A percentile compares a stretch with the other conserved stretches of the same genome.
Evolutionary conservation across 2,113 vertebrate species (phyloP).

Genomic region (Plectropomus leopardus): DNA sequence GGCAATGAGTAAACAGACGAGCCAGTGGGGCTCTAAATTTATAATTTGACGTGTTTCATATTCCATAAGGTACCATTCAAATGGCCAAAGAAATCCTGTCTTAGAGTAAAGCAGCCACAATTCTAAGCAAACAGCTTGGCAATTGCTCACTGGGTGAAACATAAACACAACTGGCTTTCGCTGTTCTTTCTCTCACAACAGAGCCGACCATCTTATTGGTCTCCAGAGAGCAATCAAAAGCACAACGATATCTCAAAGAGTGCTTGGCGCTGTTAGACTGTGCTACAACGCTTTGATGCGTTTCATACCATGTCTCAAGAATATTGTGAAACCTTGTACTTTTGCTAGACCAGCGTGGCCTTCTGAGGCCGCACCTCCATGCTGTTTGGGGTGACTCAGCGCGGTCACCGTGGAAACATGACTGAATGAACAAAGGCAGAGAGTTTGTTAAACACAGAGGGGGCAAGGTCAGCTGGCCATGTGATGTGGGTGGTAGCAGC

Average conservation of each 20-base stretch:
- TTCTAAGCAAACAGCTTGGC: constrained; percentile 44
- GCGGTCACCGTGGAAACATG: constrained; percentile 77
- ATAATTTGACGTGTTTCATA: constrained; percentile 29
- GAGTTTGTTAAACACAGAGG: constrained; percentile 88
- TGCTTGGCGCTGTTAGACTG: constrained; percentile 7
- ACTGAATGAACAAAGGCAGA: constrained; percentile 79
- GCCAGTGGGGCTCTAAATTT: constrained; percentile 39
- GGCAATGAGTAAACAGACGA: constrained; percentile 40
- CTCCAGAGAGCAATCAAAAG: constrained; percentile 48
- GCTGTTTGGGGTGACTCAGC: constrained; percentile 86
- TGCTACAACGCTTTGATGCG: constrained; percentile 74
- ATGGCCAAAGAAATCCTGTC: constrained; percentile 47
- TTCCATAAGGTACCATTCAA: constrained; percentile 44
- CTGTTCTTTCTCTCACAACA: constrained; percentile 15
- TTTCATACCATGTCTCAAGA: constrained; percentile 37
- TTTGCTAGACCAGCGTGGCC: constrained; percentile 65
- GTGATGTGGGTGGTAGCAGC: constrained; percentile 69
- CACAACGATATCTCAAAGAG: constrained; percentile 11
- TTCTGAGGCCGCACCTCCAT: constrained; percentile 77
- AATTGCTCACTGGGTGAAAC: constrained; percentile 43
- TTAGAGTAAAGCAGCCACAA: constrained; percentile 19
- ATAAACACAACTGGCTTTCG: constrained; percentile 44
- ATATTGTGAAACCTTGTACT: constrained; percentile 28
- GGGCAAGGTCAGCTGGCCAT: constrained; percentile 88
- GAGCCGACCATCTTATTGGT: constrained; percentile 29